Percentiles rank a stretch among this genome's conserved stretches.
Conservation (phyloP, 2,113 vertebrate species). For the Amia ocellicauda region DNA sequence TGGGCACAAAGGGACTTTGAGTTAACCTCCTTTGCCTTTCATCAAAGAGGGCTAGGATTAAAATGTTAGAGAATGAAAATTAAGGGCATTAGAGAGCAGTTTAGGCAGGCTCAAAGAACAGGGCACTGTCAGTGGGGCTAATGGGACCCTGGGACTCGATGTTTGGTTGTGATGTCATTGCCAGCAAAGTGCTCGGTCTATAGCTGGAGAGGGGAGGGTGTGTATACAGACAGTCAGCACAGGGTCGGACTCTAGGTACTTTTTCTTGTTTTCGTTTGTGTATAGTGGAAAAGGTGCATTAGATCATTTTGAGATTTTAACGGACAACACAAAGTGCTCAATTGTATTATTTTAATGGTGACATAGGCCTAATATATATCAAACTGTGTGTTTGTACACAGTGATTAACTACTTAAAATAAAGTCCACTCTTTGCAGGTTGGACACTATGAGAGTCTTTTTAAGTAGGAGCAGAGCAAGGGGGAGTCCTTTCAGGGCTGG, state of each 20-base stretch:
- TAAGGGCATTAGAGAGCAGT: conserved; percentile 11
- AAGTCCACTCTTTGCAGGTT: too few relatives aligned
- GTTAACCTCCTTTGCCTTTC: conserved; percentile 5
- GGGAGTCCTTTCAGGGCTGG: too few relatives aligned
- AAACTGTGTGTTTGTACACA: too few relatives aligned
- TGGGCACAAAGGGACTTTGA: conserved; percentile 23
- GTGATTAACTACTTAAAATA: too few relatives aligned
- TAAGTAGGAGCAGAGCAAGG: too few relatives aligned
- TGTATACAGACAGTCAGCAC: conserved; percentile 33
- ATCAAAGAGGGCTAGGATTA: conserved; percentile 24
- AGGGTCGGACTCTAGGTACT: conserved; percentile 32
- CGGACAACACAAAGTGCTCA: too few relatives aligned
- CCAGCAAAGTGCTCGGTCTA: conserved; percentile 34
- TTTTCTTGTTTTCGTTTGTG: conserved; percentile 30
- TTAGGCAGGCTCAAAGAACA: conserved; percentile 14
- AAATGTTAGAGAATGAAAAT: conserved; percentile 21
- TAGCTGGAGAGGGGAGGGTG: conserved; percentile 36
- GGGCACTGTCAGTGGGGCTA: conserved; percentile 21
- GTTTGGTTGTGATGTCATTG: conserved; percentile 46
- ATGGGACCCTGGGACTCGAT: conserved; percentile 39
- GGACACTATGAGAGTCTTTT: too few relatives aligned
- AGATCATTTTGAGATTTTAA: too few relatives aligned
- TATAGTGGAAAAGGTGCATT: background rate
- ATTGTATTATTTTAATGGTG: too few relatives aligned
- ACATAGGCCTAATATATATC: too few relatives aligned